Evolutionary conservation across 1,140 invertebrate genomes (phyloP).

Genomic region (Tigriopus japonicus): DNA sequence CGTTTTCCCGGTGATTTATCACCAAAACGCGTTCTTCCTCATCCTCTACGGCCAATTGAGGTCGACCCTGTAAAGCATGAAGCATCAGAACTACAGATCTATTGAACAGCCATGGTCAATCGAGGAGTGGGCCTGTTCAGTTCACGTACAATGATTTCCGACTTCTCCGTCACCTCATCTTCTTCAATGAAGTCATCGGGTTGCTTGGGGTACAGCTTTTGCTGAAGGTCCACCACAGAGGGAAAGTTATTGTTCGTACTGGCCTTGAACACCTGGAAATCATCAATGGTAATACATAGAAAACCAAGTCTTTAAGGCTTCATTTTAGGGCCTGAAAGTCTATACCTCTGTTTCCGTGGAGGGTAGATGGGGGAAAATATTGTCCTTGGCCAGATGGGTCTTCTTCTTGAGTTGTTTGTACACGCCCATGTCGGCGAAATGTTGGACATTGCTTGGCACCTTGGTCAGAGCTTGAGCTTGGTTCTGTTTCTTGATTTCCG

Average conservation of each 20-base stretch:
- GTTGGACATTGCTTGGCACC: constrained; percentile 10
- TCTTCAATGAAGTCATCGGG: background rate
- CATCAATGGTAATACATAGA: background rate
- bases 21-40: constrained; percentile 7
- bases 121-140: no score
- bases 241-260: background rate
- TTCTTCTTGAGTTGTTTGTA: constrained; percentile 12
- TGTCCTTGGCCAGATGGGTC: background rate
- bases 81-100: no score
- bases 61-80: background rate
- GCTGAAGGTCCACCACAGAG: background rate
- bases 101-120: no score
- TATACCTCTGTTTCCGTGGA: background rate
- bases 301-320: background rate
- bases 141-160: no score
- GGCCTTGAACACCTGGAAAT: background rate
- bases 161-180: background rate
- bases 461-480: constrained; percentile 9
- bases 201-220: background rate
- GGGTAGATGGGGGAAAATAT: constrained; percentile 3
- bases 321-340: background rate
- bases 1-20: background rate
- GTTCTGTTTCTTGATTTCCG: constrained; percentile 13
- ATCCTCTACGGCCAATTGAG: background rate
- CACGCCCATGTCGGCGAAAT: constrained; percentile 11